phyloP scores from a whole-genome alignment of 1,140 invertebrate genomes.

The Drosophila ironensis region DNA sequence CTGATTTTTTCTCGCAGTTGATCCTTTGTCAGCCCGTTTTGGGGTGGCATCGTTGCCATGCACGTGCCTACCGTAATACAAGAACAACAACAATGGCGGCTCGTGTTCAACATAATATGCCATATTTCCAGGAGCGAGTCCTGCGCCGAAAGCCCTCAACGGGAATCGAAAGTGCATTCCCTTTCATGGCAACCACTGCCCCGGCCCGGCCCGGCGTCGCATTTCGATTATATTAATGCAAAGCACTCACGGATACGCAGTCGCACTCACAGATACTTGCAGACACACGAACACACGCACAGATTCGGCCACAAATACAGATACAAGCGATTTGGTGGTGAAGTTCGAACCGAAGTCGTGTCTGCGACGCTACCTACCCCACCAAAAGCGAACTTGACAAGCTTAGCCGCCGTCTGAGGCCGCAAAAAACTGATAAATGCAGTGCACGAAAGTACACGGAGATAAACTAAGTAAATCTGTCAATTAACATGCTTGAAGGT shows the following conservation, averaged over 20 bases:
- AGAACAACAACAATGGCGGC: constrained; percentile 66
- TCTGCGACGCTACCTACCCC: constrained; percentile 59
- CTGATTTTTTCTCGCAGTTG: background rate
- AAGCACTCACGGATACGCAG: constrained; percentile 40
- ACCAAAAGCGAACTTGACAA: constrained; percentile 77
- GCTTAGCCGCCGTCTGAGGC: constrained; percentile 47
- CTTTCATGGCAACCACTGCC: constrained; percentile 70
- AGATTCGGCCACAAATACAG: background rate
- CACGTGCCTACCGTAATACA: constrained; percentile 79
- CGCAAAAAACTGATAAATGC: constrained; percentile 37
- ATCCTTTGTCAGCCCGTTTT: constrained; percentile 25
- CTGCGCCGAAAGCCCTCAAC: constrained; percentile 53
- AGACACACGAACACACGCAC: constrained; percentile 1
- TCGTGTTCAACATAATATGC: constrained; percentile 76
- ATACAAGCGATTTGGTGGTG: constrained; percentile 44
- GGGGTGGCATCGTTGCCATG: constrained; percentile 73
- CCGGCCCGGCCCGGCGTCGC: constrained; percentile 46
- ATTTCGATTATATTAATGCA: constrained; percentile 80
- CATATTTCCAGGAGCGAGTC: constrained; percentile 61
- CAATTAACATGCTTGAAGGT: too few relatives aligned
- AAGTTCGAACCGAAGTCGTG: constrained; percentile 48
- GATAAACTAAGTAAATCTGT: too few relatives aligned
- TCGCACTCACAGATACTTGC: constrained; percentile 20
- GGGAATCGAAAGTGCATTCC: constrained; percentile 78
- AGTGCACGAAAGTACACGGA: background rate